These are phyloP conservation scores for Poecile atricapillus DNA, from an alignment of 2,113 vertebrate species.

Conservation along the genomic window DNA sequence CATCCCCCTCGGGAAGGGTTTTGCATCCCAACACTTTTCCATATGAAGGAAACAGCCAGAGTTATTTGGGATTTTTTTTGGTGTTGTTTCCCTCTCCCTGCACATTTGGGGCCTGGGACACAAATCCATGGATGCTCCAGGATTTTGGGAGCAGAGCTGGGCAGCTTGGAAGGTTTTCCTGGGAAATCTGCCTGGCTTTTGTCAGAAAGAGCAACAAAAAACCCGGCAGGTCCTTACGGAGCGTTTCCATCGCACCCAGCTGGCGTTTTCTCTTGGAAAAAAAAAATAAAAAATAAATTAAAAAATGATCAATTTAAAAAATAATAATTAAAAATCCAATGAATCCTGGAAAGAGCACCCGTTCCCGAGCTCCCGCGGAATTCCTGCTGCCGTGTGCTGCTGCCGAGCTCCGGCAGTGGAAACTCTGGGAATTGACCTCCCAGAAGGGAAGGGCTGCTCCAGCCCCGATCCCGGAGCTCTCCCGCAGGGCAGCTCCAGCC, in stretches of 20 bases:
- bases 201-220: neutral
- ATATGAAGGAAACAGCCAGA: neutral
- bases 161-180: neutral
- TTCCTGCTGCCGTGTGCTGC: accelerated
- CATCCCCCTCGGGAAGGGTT: neutral
- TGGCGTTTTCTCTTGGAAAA: neutral
- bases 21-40: neutral
- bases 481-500: neutral
- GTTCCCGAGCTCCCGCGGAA: accelerated
- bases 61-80: neutral
- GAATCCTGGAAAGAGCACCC: neutral
- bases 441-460: neutral
- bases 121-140: accelerated
- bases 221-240: neutral
- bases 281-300: neutral
- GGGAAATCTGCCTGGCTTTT: neutral
- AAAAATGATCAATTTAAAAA: neutral
- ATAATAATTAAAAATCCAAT: neutral
- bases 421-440: accelerated
- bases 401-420: accelerated
- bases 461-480: neutral
- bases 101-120: accelerated
- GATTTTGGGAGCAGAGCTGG: neutral
- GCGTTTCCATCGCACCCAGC: neutral
- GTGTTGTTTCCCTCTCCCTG: accelerated